Evolutionary conservation across 2,888 invertebrate genomes (phyloP), one percentile per base, ranked within the genome.

Genomic region (Psylliodes chrysocephalus): DNA sequence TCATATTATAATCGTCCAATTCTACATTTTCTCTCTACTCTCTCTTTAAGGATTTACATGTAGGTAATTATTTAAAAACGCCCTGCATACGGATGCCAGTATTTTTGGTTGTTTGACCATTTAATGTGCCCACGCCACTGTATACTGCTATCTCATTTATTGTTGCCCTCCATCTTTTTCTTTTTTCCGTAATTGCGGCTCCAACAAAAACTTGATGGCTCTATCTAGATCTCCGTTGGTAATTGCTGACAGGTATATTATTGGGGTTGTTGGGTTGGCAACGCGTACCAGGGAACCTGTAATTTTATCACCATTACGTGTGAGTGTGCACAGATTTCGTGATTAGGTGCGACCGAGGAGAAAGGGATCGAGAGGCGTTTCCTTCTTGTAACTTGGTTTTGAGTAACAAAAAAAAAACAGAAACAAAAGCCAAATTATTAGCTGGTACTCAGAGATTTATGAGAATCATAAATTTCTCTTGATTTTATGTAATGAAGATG

Each of bases 191-290:
- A 54, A 64, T 64, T 55, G 64, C 57, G 59, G 63, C 64, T 42
- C 44, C 46, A 54, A 60, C 47, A 64, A 65, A 65, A 66, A 61
- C 52, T 67, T 73, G 72, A 73, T 72, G 73, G 72, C 73, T 73
- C 64, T 71, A 73, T 73, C 73, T 73, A 64, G 68, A 71, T 71
- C 72, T 63, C 62, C 59, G 56, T 54, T 62, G 64, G 66, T 72
- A 72, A 73, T 72, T 73, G 73, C 71, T 73, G 73, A 72, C 72
- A 72, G 73, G 70, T 68, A 73, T 64, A 64, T 68, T 64, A 66
- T 68, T 68, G 66, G 62, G 69, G 69, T 64, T 55, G 67, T 60
- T 64, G 59, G 47, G 56, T 62, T 64, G 59, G 60, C 38, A 49
- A 59, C 33, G 59, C 51, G 64, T 60, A 55, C 64, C 56, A 14